A percentile compares a stretch with the other conserved stretches of the same genome.
phyloP scores from a whole-genome alignment of 2,888 invertebrate genomes.

The Abrostola triplasia region DNA sequence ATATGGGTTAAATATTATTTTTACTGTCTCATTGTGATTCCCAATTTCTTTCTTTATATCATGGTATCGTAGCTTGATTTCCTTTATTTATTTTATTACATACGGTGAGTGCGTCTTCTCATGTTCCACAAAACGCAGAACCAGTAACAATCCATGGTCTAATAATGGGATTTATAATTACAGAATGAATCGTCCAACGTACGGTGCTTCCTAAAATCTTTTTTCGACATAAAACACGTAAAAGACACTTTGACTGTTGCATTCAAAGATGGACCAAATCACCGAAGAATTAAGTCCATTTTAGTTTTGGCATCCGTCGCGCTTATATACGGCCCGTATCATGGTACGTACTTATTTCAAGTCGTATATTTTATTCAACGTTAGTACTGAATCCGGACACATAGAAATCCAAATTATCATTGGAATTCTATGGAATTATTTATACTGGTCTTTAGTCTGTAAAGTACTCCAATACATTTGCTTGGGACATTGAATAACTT shows the following conservation, averaged over 20 bases:
- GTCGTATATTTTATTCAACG: constrained; percentile 62
- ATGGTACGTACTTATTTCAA: constrained; percentile 71
- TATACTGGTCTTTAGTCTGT: constrained; percentile 37
- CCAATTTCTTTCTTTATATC: too few species aligned
- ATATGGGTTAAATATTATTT: background rate
- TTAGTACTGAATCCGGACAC: constrained; percentile 50
- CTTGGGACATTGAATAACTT: background rate
- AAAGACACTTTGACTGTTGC: constrained; percentile 84
- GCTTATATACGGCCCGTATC: constrained; percentile 79
- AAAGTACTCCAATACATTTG: constrained; percentile 19
- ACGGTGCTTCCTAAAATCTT: constrained; percentile 74
- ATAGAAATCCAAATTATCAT: constrained; percentile 57
- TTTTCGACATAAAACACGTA: constrained; percentile 86
- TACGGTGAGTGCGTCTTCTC: too few species aligned
- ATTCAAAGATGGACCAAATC: constrained; percentile 83
- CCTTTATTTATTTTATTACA: too few species aligned
- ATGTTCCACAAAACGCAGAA: background rate
- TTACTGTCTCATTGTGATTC: too few species aligned
- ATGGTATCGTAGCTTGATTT: too few species aligned
- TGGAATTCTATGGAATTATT: constrained; percentile 46
- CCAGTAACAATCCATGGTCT: constrained; percentile 29
- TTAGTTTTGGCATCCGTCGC: constrained; percentile 74
- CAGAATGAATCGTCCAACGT: constrained; percentile 65
- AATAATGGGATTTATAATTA: constrained; percentile 63
- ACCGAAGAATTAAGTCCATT: constrained; percentile 76